Base-by-base conservation (phyloP, 2,797 vertebrate species). In the Neosalanx taihuensis region DNA sequence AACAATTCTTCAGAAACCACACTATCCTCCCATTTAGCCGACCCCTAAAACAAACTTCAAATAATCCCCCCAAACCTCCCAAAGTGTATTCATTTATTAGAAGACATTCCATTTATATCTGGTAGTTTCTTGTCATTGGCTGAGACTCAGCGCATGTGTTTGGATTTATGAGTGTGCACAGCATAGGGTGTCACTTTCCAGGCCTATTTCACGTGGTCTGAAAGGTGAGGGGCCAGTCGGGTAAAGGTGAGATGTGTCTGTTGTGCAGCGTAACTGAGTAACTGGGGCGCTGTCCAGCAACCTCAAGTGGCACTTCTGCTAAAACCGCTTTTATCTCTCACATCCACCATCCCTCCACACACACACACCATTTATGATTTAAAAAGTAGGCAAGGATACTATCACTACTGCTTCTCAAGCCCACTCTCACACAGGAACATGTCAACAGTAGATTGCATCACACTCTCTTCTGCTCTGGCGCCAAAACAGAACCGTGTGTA, bases 161-260 rank as follows among this genome's bases (percentile, higher is more conserved):
- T 67, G 72, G 73, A 76, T 74, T 80, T 53, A 78, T 77, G 78
- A 79, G 81, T 41, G 77, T n/a, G 75, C 75, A 83, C 85, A 85
- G 85, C 77, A 76, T 88, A 83, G 83, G 87, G 74, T 83, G 85
- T 78, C 80, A 81, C 82, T 84, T 84, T 82, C 78, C 90, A 88
- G 91, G 84, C 85, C 78, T 74, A 71, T 72, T 91, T 91, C 91
- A 92, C 88, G 85, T 91, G 90, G 84, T 87, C 84, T 49, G 66
- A 78, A 88, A 92, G 88, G 90, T 91, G 86, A 93, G 86, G 88
- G 91, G 92, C 86, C 84, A 92, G 90, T 89, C 86, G 92, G 91
- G 89, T 87, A 93, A 91, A 93, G 92, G 91, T 92, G 87, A 92
- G 81, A 70, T 78, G 82, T 76, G 87, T 85, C 75, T 84, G 87